phyloP scores from a whole-genome alignment of 2,113 vertebrate species.

The Chitala chitala region DNA sequence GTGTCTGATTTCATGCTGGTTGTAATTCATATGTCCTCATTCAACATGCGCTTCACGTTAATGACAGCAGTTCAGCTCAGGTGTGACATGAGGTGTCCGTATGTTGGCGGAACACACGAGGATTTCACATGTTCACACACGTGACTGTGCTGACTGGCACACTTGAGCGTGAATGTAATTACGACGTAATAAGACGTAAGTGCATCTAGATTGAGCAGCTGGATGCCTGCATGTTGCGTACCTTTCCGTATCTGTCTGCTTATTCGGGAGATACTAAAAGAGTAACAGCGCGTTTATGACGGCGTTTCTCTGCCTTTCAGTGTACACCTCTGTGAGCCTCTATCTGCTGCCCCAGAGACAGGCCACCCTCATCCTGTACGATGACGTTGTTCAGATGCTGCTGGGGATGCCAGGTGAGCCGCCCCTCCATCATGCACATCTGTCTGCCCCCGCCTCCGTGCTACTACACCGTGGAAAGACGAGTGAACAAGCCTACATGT shows the following conservation, averaged over 20 bases:
- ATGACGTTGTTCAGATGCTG: conserved; percentile 75
- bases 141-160: too few relatives aligned
- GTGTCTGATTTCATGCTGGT: too few relatives aligned
- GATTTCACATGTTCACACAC: too few relatives aligned
- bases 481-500: too few relatives aligned
- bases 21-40: too few relatives aligned
- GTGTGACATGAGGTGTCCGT: background rate
- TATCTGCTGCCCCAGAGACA: conserved; percentile 73
- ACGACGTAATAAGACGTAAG: background rate
- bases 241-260: too few relatives aligned
- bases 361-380: conserved; percentile 77
- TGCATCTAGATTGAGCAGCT: background rate
- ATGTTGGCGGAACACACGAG: background rate
- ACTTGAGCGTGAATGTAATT: background rate
- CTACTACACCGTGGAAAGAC: too few relatives aligned
- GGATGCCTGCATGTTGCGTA: too few relatives aligned
- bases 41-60: too few relatives aligned
- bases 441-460: too few relatives aligned
- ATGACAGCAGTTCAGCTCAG: background rate
- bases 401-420: conserved; percentile 73
- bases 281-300: too few relatives aligned
- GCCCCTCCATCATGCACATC: background rate
- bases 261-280: too few relatives aligned
- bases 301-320: conserved; percentile 40
- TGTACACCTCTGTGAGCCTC: conserved; percentile 75